phyloP scores from a whole-genome alignment of 2,113 vertebrate genomes.

The Urocolius indicus region DNA sequence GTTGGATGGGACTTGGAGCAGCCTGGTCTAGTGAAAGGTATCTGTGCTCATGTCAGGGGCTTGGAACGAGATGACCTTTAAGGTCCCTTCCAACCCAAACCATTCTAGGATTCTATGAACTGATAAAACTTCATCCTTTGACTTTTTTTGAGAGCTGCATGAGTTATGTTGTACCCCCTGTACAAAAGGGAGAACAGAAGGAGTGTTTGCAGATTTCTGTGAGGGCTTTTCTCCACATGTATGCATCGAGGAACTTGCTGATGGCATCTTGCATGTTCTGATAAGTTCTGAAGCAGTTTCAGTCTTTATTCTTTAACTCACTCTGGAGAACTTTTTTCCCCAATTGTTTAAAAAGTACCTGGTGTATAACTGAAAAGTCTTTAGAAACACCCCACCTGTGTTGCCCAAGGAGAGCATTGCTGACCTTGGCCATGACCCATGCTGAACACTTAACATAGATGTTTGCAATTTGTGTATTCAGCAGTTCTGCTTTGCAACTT shows the following conservation, averaged over 20 bases:
- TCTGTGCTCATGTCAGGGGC: no score
- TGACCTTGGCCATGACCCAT: no score
- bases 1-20: no score
- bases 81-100: no score
- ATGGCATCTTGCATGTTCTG: neutral
- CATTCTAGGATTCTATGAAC: no score
- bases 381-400: neutral
- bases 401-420: neutral
- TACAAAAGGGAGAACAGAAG: rapidly evolving
- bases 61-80: no score
- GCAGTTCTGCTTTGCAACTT: neutral
- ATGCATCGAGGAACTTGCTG: rapidly evolving
- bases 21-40: no score
- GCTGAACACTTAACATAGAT: neutral
- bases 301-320: neutral
- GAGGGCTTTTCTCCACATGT: rapidly evolving
- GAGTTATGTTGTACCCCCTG: rapidly evolving
- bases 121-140: neutral
- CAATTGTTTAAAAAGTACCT: neutral
- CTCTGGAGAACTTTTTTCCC: neutral
- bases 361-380: neutral
- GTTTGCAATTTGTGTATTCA: neutral
- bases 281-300: neutral
- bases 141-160: neutral
- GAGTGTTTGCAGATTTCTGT: rapidly evolving